These are phyloP conservation scores for Gymnogyps californianus DNA, from an alignment of 2,113 vertebrate genomes.

Conservation along the genomic window DNA sequence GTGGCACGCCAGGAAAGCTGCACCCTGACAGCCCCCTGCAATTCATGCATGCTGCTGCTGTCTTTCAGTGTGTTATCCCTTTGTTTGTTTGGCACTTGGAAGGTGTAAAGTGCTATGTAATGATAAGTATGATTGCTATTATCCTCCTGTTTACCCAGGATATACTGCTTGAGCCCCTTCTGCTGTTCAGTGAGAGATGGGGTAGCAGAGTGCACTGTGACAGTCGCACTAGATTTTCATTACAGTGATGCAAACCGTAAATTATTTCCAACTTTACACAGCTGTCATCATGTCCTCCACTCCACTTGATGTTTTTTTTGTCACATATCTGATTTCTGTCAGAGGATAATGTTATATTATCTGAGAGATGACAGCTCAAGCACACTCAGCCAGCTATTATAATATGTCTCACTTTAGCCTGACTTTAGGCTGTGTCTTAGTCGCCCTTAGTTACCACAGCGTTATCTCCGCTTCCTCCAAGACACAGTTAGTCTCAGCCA, in stretches of 20 bases:
- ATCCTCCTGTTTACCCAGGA: constrained; percentile 38
- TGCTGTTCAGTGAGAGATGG: background rate
- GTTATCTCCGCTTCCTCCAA: background rate
- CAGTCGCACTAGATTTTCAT: constrained; percentile 62
- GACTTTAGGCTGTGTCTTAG: constrained; percentile 38
- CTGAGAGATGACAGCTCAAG: constrained; percentile 58
- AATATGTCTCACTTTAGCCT: constrained; percentile 64
- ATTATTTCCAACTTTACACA: constrained; percentile 60
- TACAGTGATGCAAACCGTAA: constrained; percentile 60
- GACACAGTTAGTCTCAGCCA: background rate
- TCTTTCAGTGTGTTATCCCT: background rate
- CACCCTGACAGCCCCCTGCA: background rate
- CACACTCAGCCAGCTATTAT: constrained; percentile 59
- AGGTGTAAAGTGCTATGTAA: constrained; percentile 12
- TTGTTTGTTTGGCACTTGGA: constrained; percentile 4
- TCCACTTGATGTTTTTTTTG: constrained; percentile 23
- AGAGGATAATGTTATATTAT: constrained; percentile 59
- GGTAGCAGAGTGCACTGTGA: constrained; percentile 21
- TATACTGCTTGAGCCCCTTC: constrained; percentile 37
- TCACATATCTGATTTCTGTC: constrained; percentile 71
- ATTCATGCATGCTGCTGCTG: background rate
- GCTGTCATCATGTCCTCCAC: constrained; percentile 60
- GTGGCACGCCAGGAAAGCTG: background rate
- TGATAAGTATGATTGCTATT: constrained; percentile 40
- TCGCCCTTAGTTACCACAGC: background rate